Evolutionary conservation across 1,140 invertebrate genomes (phyloP).

Genomic region (Sinonovacula constricta): DNA sequence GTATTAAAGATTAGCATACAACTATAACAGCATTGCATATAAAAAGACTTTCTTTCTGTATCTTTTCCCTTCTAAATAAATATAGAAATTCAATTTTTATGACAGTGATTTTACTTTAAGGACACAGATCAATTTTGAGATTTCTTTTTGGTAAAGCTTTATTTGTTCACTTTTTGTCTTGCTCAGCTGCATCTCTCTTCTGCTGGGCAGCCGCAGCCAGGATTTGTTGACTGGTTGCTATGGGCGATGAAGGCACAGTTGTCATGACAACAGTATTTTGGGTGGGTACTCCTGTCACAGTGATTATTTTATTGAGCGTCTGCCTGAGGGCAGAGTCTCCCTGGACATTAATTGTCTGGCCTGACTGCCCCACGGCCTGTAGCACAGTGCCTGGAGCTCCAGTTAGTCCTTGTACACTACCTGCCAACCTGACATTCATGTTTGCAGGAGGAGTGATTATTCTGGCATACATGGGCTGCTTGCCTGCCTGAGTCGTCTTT

Average conservation of each 20-base stretch:
- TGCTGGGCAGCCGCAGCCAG: slow-evolving; percentile 46
- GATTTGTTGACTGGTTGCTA: slow-evolving; percentile 38
- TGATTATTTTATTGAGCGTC: slow-evolving; percentile 37
- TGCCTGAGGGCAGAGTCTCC: slow-evolving; percentile 30
- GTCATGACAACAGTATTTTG: slow-evolving; percentile 19
- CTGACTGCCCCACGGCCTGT: slow-evolving; percentile 25
- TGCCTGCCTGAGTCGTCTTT: slow-evolving; percentile 64
- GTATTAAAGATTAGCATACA: too few species aligned
- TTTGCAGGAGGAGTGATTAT: slow-evolving; percentile 73
- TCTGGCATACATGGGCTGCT: slow-evolving; percentile 73
- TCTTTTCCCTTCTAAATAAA: too few species aligned
- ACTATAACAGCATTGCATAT: too few species aligned
- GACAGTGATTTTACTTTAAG: too few species aligned
- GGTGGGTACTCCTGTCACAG: neutral
- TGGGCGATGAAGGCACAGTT: slow-evolving; percentile 18
- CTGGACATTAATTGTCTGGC: slow-evolving; percentile 32
- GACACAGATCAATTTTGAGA: too few species aligned
- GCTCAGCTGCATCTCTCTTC: too few species aligned
- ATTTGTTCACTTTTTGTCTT: too few species aligned
- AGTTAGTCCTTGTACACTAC: slow-evolving; percentile 13
- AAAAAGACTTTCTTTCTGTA: too few species aligned
- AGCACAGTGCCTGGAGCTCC: slow-evolving; percentile 12
- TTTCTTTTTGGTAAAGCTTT: too few species aligned
- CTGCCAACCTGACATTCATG: slow-evolving; percentile 60
- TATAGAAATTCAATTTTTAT: too few species aligned